Evolutionary conservation across 2,113 vertebrate species (phyloP), one percentile per base, ranked within the genome.

Genomic region (Paramisgurnus dabryanus): DNA sequence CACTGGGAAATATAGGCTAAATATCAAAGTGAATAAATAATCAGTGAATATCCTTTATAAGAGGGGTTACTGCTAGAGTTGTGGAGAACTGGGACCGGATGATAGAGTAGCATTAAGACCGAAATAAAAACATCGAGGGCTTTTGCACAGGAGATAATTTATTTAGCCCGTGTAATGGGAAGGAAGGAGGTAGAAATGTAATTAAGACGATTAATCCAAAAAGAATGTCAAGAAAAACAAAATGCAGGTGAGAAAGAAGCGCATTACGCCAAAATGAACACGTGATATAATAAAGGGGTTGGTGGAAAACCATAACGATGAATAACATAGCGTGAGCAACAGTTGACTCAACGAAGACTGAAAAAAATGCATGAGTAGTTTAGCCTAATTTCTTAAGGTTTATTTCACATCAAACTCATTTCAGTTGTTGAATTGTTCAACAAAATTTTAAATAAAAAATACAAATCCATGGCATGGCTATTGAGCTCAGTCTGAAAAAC

Each of bases 11-110:
- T 85, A 82, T 85, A 6, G 3, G 73, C 41, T 53, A 85, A 79
- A 85, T 76, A 63, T 79, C 45, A 71, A 75, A 79, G 73, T 84
- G 71, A 85, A 85, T 82, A 82, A 82, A 85, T 82, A 82, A 85
- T 82, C 76, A 49, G 40, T 43, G 71, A 60, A 71, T 79, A 70
- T 85, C 43, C 71, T 5, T 65, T 76, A 73, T 65, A 76, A 85
- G 80, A 79, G 43, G 13, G 70, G 65, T 82, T 85, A 82, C 71
- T 79, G 66, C 70, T 10, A 6, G 69, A 72, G 55, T 68, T 81
- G 77, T 69, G 17, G 67, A 60, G 18, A 17, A 40, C 60, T 76
- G 60, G 67, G 68, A n/a, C 68, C 76, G 66, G 12, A 34, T 27
- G 65, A 76, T 27, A 71, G 13, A 71, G 49, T 55, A 55, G 67